Evolutionary conservation across 1,140 invertebrate genomes (phyloP), one percentile per base, ranked within the genome.

Genomic region (Drosophila punjabiensis): DNA sequence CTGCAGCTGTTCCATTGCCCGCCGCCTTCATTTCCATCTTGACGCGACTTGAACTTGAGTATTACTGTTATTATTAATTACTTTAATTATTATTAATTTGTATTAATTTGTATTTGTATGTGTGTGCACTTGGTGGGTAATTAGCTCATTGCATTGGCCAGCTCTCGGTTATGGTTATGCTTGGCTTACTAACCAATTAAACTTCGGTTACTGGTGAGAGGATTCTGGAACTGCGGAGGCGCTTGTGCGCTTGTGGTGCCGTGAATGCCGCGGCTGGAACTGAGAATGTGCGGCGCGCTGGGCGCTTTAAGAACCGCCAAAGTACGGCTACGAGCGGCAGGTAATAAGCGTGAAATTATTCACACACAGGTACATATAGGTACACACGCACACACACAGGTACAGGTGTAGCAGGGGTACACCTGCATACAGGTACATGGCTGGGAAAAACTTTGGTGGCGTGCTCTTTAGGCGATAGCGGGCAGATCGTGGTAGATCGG

Each of bases 251-350:
- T 66, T 89, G 86, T 79, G 86, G 45, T 90, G 86, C 85, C 75
- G 82, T 70, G 63, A 81, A 89, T 85, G 85, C 85, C 85, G 78
- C 86, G 82, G 85, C 86, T 89, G 56, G 79, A 90, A 89, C 85
- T 88, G 79, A 89, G 66, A 60, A 67, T 48, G 64, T 47, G 58
- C 30, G 55, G 48, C 45, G 67, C 79, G 80, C 63, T 63, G 33
- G 74, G 75, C 79, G 82, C 86, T 85, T 82, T 90, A 89, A 89
- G 85, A 89, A 90, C 86, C 82, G 76, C 58, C 80, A 77, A 79
- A 56, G 78, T 69, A 62, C 55, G 60, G 69, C 48, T 63, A 79
- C 37, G 67, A 61, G 63, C 64, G 66, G 47, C 80, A 79, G 56
- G 75, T 75, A 83, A 81, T 56, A 71, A 79, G 76, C 76, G 76